Conservation (phyloP, 2,888 invertebrate genomes). For the Drosophila niveifrons region DNA sequence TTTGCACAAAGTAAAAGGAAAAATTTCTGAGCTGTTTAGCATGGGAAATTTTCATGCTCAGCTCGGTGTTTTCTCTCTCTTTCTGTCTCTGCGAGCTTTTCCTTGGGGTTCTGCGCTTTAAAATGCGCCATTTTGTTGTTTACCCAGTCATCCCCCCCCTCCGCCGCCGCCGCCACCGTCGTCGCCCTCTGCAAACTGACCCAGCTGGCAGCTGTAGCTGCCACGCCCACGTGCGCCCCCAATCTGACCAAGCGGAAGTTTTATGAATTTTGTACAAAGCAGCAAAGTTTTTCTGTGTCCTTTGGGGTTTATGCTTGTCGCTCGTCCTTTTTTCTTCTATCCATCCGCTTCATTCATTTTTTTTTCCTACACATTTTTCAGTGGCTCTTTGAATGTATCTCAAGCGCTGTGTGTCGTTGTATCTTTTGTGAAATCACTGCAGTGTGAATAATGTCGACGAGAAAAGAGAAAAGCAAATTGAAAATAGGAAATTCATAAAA, state of each 20-base stretch:
- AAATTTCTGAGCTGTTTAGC: constrained; percentile 60
- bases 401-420: constrained; percentile 21
- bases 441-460: constrained; percentile 73
- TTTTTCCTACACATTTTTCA: constrained; percentile 23
- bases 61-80: constrained; percentile 1
- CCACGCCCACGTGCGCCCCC: constrained; percentile 59
- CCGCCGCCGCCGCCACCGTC: not conserved
- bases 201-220: constrained; percentile 29
- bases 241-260: constrained; percentile 77
- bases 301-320: constrained; percentile 38
- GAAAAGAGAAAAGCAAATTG: constrained; percentile 31
- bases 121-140: constrained; percentile 82
- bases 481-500: constrained; percentile 64
- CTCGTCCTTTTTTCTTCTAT: constrained; percentile 1
- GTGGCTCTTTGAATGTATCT: constrained; percentile 41
- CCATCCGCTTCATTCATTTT: constrained; percentile 8
- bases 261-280: constrained; percentile 80
- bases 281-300: constrained; percentile 67
- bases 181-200: constrained; percentile 42
- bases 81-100: constrained; percentile 28
- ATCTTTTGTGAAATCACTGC: constrained; percentile 77
- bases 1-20: constrained; percentile 62
- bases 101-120: constrained; percentile 64
- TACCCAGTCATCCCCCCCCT: constrained; percentile 38
- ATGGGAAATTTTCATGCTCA: constrained; percentile 50